phyloP scores from a whole-genome alignment of 2,797 vertebrate genomes.

The Macropodus opercularis region DNA sequence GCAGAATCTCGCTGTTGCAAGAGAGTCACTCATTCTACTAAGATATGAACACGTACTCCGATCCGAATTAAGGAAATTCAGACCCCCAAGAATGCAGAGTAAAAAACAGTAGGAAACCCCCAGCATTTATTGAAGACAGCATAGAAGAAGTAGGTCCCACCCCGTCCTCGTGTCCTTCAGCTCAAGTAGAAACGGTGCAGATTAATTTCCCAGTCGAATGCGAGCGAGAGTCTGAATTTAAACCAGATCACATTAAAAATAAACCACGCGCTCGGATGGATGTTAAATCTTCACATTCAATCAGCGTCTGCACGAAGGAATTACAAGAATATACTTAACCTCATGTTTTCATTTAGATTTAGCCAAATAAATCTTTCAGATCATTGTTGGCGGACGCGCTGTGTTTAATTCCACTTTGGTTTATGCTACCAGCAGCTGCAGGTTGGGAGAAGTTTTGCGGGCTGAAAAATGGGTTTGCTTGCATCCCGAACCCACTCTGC shows the following conservation, averaged over 20 bases:
- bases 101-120: constrained; percentile 77
- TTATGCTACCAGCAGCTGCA: constrained; percentile 64
- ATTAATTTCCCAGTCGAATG: constrained; percentile 43
- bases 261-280: constrained; percentile 30
- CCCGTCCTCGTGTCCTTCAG: constrained; percentile 34
- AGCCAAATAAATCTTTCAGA: constrained; percentile 98
- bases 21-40: constrained; percentile 14
- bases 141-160: constrained; percentile 47
- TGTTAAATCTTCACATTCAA: constrained; percentile 57
- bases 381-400: constrained; percentile 93
- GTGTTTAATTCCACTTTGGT: constrained; percentile 85
- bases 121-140: constrained; percentile 66
- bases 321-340: constrained; percentile 45
- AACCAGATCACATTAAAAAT: constrained; percentile 55
- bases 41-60: constrained; percentile 41
- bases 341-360: constrained; percentile 41
- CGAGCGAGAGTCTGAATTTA: constrained; percentile 34
- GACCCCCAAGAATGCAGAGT: constrained; percentile 53
- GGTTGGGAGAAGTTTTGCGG: constrained; percentile 94
- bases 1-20: background rate
- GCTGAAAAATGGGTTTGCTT: constrained; percentile 96
- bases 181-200: constrained; percentile 55
- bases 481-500: constrained; percentile 90
- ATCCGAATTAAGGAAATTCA: constrained; percentile 31
- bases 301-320: constrained; percentile 26